These are phyloP conservation scores for Troglohyphantes excavatus DNA, from an alignment of 2,888 invertebrate genomes.

Conservation along the genomic window DNA sequence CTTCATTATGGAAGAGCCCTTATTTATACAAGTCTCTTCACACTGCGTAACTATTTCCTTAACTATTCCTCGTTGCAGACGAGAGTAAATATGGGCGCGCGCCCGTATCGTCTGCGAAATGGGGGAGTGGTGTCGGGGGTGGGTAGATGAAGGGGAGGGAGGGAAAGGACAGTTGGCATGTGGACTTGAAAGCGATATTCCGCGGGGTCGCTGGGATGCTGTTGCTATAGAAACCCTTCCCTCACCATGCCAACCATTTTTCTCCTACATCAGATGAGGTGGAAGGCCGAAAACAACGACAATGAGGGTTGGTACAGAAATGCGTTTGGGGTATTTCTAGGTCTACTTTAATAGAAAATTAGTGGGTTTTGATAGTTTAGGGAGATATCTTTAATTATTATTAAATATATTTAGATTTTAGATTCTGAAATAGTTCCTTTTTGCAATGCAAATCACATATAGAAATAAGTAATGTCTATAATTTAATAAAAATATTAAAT, in stretches of 20 bases:
- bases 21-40: background rate
- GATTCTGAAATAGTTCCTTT: no score
- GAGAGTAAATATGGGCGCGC: conserved; percentile 64
- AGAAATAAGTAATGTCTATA: no score
- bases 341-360: no score
- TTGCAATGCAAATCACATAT: no score
- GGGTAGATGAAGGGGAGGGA: background rate
- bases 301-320: conserved; percentile 19
- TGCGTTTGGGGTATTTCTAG: background rate
- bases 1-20: background rate
- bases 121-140: conserved; percentile 27
- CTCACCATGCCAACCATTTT: conserved; percentile 77
- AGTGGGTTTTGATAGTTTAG: no score
- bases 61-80: conserved; percentile 32
- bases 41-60: conserved; percentile 27
- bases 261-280: conserved; percentile 78
- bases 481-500: no score
- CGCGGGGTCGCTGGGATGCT: conserved; percentile 68
- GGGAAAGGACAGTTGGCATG: conserved; percentile 73
- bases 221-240: conserved; percentile 77
- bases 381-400: no score
- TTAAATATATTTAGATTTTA: no score
- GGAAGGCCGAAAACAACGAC: conserved; percentile 75
- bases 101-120: conserved; percentile 49
- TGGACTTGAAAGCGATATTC: conserved; percentile 78